These are phyloP conservation scores for Thalassophryne amazonica DNA, from an alignment of 2,797 vertebrate species.

Conservation along the genomic window DNA sequence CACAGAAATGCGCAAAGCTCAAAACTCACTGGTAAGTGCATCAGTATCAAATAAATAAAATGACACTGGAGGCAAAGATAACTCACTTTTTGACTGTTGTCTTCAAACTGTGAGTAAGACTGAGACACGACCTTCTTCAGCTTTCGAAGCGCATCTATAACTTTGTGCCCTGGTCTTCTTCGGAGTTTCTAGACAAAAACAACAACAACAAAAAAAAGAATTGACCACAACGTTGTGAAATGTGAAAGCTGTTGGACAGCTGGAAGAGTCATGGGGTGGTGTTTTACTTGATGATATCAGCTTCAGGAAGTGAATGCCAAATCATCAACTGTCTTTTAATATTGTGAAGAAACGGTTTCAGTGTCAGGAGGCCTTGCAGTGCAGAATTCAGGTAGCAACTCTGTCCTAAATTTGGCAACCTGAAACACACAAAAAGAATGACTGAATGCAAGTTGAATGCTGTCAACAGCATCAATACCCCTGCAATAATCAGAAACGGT, in stretches of 20 bases:
- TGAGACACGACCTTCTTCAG: background rate
- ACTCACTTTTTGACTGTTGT: background rate
- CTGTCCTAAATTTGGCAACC: background rate
- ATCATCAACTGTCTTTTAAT: background rate
- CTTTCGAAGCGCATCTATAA: background rate
- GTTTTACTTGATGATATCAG: background rate
- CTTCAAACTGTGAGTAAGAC: background rate
- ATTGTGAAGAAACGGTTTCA: background rate
- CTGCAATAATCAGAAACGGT: no score
- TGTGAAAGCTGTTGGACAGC: background rate
- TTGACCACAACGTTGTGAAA: no score
- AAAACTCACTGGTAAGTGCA: no score
- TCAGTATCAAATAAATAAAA: no score
- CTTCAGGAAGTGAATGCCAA: background rate
- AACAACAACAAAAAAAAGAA: background rate
- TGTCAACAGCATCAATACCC: no score
- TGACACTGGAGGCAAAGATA: no score
- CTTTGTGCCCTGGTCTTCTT: background rate
- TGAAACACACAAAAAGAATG: background rate
- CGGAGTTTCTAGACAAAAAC: background rate
- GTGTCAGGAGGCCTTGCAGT: background rate
- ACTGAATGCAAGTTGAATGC: background rate
- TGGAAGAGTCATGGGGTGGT: background rate
- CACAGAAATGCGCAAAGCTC: no score
- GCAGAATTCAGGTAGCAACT: background rate